Percentiles rank a stretch among this genome's conserved stretches.
phyloP scores from a whole-genome alignment of 64 coral and sea anemone species.

The Stichodactyla mertensii region DNA sequence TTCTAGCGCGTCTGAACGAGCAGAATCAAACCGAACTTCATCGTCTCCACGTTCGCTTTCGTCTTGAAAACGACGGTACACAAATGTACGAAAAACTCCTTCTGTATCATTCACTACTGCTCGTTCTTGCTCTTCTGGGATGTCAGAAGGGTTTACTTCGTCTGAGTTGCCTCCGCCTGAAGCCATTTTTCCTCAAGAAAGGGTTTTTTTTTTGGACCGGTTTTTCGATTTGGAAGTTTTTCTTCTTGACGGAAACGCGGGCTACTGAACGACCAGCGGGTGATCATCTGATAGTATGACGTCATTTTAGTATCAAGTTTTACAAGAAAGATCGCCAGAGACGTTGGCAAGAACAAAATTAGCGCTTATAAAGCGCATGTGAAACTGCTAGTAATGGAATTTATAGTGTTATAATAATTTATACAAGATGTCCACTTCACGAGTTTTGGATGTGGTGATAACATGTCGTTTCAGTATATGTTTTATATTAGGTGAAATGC shows the following conservation, averaged over 20 bases:
- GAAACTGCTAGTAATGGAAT: too few species aligned
- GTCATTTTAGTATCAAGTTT: conserved; percentile 1
- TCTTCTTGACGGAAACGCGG: background rate
- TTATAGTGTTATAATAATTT: too few species aligned
- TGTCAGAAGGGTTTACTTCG: conserved; percentile 34
- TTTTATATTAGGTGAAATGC: too few species aligned
- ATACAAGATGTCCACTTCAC: too few species aligned
- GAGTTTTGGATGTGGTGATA: too few species aligned
- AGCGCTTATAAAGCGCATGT: too few species aligned
- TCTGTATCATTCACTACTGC: conserved; percentile 60
- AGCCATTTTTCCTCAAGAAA: conserved; percentile 51
- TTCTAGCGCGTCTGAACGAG: conserved; percentile 89
- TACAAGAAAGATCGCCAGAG: background rate
- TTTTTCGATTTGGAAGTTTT: background rate
- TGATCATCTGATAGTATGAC: background rate
- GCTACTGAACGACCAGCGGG: conserved; percentile 10
- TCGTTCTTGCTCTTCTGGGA: conserved; percentile 63
- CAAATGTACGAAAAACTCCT: conserved; percentile 86
- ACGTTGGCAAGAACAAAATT: background rate
- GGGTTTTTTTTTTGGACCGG: conserved; percentile 7
- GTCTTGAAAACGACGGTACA: conserved; percentile 84
- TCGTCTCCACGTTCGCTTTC: conserved; percentile 68
- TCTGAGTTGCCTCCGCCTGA: conserved; percentile 50
- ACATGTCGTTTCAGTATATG: too few species aligned
- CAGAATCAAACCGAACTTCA: conserved; percentile 40